These are phyloP conservation scores for Sesamia nonagrioides DNA, from an alignment of 1,140 invertebrate species.

Conservation along the genomic window DNA sequence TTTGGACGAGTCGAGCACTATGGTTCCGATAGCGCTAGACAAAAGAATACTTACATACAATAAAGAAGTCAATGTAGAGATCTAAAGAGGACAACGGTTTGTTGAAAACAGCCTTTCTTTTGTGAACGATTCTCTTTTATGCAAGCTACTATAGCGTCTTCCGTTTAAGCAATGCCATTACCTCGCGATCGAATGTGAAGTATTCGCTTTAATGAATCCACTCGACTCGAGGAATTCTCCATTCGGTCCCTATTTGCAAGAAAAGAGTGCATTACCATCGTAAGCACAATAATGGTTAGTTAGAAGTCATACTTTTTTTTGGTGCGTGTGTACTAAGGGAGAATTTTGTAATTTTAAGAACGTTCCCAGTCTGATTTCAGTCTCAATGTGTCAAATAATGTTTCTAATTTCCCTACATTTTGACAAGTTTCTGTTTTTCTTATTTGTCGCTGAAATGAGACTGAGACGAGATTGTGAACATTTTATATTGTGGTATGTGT, in stretches of 20 bases:
- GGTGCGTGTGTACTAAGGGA: too few relatives aligned
- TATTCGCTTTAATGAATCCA: slow-evolving; percentile 62
- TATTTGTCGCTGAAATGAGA: too few relatives aligned
- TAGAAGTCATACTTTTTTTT: slow-evolving; percentile 30
- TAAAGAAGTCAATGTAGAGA: slow-evolving; percentile 45
- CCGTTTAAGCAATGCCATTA: slow-evolving; percentile 59
- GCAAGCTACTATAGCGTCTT: slow-evolving; percentile 42
- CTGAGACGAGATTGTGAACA: too few relatives aligned
- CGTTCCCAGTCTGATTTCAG: too few relatives aligned
- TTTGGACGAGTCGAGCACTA: slow-evolving; percentile 29
- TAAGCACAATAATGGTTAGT: slow-evolving; percentile 53
- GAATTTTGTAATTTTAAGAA: too few relatives aligned
- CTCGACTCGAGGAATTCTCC: slow-evolving; percentile 51
- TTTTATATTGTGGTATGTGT: too few relatives aligned
- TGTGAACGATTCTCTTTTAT: slow-evolving; percentile 44
- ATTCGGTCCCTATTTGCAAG: slow-evolving; percentile 48
- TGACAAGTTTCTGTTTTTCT: too few relatives aligned
- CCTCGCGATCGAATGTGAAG: slow-evolving; percentile 60
- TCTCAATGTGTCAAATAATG: too few relatives aligned
- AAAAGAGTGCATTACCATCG: slow-evolving; percentile 51
- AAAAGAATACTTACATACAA: slow-evolving; percentile 46
- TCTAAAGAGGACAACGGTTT: slow-evolving; percentile 41
- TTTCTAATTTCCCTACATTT: too few relatives aligned
- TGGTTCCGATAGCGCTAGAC: slow-evolving; percentile 28
- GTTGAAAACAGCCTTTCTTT: slow-evolving; percentile 37